phyloP scores from a whole-genome alignment of 1,140 invertebrate species.

The Sweltsa coloradensis region DNA sequence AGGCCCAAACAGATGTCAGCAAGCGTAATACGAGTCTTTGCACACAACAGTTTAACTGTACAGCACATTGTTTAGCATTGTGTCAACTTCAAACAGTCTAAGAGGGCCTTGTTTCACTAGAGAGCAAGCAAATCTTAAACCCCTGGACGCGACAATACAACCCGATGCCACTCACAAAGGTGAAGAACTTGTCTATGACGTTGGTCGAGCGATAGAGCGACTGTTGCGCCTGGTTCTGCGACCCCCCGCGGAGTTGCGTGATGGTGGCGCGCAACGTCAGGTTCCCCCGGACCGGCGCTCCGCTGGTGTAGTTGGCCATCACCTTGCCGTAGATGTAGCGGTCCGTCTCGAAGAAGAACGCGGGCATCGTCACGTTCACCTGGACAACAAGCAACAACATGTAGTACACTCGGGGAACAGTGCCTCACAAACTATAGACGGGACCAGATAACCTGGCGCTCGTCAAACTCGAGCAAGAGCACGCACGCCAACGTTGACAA shows the following conservation, averaged over 20 bases:
- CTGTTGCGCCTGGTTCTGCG: not conserved
- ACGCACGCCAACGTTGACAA: not conserved
- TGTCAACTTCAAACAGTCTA: too few species aligned
- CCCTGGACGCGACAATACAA: too few species aligned
- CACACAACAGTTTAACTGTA: too few species aligned
- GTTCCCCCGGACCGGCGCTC: conserved; percentile 71
- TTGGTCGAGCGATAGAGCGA: conserved; percentile 26
- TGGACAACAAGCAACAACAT: conserved; percentile 22
- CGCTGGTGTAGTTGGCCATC: conserved; percentile 88
- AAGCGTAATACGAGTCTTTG: too few species aligned
- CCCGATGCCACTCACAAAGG: conserved; percentile 44
- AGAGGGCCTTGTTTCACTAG: too few species aligned
- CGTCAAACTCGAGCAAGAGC: too few species aligned
- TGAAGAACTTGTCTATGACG: conserved; percentile 54
- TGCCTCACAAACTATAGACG: not conserved
- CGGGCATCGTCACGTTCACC: conserved; percentile 92
- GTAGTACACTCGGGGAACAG: not conserved
- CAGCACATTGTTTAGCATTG: too few species aligned
- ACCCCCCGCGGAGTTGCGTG: conserved; percentile 37
- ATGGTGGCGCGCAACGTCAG: conserved; percentile 70
- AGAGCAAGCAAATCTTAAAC: too few species aligned
- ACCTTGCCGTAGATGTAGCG: conserved; percentile 69
- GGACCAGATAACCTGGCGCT: too few species aligned
- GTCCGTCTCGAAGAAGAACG: conserved; percentile 81
- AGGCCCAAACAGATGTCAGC: too few species aligned